These are phyloP conservation scores for Daubentonia madagascariensis DNA, from an alignment of 2,113 vertebrate genomes.

Conservation along the genomic window DNA sequence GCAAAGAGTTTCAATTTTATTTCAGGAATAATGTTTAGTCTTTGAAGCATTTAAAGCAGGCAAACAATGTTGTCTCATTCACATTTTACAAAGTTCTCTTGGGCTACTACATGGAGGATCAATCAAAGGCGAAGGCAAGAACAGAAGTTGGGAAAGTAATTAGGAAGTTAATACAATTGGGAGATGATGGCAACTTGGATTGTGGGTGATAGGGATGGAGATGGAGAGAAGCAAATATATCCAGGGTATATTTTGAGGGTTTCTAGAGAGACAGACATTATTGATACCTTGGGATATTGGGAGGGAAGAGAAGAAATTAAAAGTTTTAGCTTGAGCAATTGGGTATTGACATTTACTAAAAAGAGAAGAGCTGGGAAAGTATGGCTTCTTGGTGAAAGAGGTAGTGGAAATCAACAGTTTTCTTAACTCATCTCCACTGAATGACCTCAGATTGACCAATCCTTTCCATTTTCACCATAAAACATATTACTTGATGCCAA, in stretches of 20 bases:
- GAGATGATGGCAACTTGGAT: not conserved
- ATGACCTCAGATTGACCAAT: not conserved
- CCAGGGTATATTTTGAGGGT: not conserved
- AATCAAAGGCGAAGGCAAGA: not conserved
- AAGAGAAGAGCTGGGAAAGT: not conserved
- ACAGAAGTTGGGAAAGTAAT: not conserved
- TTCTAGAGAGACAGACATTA: not conserved
- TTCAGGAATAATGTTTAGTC: not conserved
- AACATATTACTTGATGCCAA: not conserved
- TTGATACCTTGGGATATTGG: not conserved
- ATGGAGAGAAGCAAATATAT: not conserved
- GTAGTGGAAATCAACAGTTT: conserved; percentile 14
- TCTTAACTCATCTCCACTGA: not conserved
- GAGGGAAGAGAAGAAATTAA: not conserved
- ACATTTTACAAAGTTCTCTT: not conserved
- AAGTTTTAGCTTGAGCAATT: not conserved
- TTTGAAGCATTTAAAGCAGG: not conserved
- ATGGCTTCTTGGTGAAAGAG: not conserved
- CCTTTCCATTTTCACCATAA: not conserved
- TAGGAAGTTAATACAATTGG: not conserved
- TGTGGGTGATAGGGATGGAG: not conserved
- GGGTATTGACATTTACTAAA: not conserved
- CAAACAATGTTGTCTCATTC: not conserved
- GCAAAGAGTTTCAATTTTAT: not conserved
- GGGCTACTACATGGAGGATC: not conserved